A percentile compares a stretch with the other conserved stretches of the same genome.
Evolutionary conservation across 92 coral and sea anemone species (phyloP).

Genomic region (Porites cylindrica): DNA sequence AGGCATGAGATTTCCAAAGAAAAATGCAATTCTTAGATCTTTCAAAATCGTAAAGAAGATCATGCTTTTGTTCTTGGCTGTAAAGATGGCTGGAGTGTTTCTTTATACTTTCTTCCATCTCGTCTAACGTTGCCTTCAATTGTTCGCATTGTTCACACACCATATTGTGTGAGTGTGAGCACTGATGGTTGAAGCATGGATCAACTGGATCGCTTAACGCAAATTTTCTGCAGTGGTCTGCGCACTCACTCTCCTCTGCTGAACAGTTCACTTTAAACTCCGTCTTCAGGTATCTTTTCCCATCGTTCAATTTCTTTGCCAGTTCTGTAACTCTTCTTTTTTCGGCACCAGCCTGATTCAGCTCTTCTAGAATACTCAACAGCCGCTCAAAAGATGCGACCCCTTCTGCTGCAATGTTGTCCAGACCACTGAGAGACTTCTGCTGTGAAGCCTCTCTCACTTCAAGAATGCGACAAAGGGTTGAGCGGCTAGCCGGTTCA

Average conservation of each 20-base stretch:
- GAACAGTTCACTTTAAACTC: not conserved
- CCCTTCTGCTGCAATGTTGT: too few relatives aligned
- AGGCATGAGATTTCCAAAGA: slow-evolving; percentile 64
- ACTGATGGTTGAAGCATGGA: not conserved
- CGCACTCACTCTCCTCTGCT: not conserved
- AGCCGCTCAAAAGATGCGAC: too few relatives aligned
- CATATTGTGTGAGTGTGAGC: slow-evolving; percentile 25
- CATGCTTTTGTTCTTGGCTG: slow-evolving; percentile 11
- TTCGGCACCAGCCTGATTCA: too few relatives aligned
- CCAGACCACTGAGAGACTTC: too few relatives aligned
- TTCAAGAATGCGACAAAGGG: too few relatives aligned
- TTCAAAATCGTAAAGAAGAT: too few relatives aligned
- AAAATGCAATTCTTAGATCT: too few relatives aligned
- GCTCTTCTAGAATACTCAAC: too few relatives aligned
- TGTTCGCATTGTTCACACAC: slow-evolving; percentile 22
- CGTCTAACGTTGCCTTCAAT: slow-evolving; percentile 18
- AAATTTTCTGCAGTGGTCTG: not conserved
- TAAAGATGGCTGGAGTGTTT: slow-evolving; percentile 28
- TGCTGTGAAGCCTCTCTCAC: too few relatives aligned
- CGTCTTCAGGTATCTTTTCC: slow-evolving; percentile 6
- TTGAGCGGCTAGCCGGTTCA: not conserved
- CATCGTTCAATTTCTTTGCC: not conserved
- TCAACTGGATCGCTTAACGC: slow-evolving; percentile 23
- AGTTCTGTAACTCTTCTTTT: not conserved
- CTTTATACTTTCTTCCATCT: slow-evolving; percentile 14